Conservation (phyloP, 2,797 vertebrate genomes). For the Pristis pectinata region DNA sequence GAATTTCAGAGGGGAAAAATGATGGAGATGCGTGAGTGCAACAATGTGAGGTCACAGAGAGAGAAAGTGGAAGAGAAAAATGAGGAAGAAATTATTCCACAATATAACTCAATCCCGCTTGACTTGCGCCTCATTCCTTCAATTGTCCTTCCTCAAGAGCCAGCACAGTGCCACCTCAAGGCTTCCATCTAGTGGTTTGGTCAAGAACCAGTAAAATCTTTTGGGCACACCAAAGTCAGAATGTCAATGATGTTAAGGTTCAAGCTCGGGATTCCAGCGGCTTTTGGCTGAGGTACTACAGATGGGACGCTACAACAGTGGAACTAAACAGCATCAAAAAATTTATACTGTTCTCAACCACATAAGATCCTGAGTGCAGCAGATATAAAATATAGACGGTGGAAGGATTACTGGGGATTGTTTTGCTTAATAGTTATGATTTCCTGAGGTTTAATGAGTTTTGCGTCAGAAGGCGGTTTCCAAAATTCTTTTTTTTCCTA, state of each 20-base stretch:
- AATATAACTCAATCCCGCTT: not conserved
- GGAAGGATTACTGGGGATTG: not conserved
- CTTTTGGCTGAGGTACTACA: too few species aligned
- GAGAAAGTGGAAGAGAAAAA: not conserved
- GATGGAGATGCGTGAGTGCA: not conserved
- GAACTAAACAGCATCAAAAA: not conserved
- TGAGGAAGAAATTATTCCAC: not conserved
- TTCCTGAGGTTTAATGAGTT: not conserved
- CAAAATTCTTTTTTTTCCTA: not conserved
- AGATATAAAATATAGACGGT: not conserved
- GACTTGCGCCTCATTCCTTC: not conserved
- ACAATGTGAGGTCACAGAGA: not conserved
- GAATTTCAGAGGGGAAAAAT: not conserved
- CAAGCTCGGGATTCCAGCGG: not conserved
- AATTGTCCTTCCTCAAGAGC: not conserved
- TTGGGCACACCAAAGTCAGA: not conserved
- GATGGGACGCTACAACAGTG: not conserved
- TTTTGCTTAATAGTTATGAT: not conserved
- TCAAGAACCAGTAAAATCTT: constrained; percentile 20
- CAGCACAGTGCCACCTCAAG: not conserved
- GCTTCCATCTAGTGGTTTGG: constrained; percentile 30
- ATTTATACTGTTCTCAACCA: not conserved
- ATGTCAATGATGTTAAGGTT: not conserved
- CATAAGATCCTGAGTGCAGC: not conserved
- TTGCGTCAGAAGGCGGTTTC: not conserved